Evolutionary conservation across 1,140 invertebrate genomes (phyloP).

Genomic region (Neodiprion lecontei): DNA sequence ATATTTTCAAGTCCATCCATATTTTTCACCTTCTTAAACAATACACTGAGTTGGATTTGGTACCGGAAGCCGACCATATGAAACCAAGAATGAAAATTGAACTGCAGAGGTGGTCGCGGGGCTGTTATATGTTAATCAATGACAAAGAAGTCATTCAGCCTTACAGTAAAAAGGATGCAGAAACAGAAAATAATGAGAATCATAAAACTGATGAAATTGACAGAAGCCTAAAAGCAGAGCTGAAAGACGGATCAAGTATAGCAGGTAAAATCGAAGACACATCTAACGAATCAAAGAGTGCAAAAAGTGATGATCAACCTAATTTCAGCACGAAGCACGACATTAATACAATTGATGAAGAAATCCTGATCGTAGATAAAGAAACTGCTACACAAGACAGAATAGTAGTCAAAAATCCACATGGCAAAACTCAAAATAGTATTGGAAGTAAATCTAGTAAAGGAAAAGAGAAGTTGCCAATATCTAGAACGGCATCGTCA

Average conservation of each 20-base stretch:
- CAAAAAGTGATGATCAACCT: background rate
- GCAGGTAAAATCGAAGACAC: background rate
- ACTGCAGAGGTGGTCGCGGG: conserved; percentile 72
- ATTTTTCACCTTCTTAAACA: conserved; percentile 67
- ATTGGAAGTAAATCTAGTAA: background rate
- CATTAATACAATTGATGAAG: too few species aligned
- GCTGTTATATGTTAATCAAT: conserved; percentile 67
- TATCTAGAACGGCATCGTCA: background rate
- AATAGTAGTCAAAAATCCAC: background rate
- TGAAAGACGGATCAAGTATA: too few species aligned
- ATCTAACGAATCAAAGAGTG: background rate
- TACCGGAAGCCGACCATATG: conserved; percentile 36
- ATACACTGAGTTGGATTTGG: conserved; percentile 71
- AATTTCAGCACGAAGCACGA: too few species aligned
- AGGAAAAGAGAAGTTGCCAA: background rate
- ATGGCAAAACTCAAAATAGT: background rate
- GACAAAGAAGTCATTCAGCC: conserved; percentile 31
- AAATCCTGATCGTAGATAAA: too few species aligned
- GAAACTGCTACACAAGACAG: too few species aligned
- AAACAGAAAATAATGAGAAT: background rate
- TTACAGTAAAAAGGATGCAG: too few species aligned
- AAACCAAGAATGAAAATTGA: conserved; percentile 64
- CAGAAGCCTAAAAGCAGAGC: too few species aligned
- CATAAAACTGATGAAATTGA: background rate
- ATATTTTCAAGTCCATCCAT: conserved; percentile 62